phyloP scores from a whole-genome alignment of 2,888 invertebrate genomes.

The Enchytraeus crypticus region DNA sequence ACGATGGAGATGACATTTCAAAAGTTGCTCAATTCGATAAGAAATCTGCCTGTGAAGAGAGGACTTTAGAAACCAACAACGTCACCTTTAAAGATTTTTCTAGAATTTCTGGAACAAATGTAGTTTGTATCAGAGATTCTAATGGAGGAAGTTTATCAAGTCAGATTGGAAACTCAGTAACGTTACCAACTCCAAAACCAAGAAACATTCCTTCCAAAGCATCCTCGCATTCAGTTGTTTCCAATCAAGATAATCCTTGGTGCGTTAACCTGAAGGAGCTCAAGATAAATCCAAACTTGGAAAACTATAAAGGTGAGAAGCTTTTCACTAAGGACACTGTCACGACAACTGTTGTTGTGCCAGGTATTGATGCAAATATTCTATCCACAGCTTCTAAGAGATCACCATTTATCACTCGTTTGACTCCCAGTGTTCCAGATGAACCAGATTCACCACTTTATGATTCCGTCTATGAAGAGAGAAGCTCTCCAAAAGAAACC shows the following conservation, averaged over 20 bases:
- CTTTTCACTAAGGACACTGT: conserved; percentile 41
- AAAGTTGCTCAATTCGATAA: not conserved
- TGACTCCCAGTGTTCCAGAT: not conserved
- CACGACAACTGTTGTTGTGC: conserved; percentile 29
- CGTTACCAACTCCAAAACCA: not conserved
- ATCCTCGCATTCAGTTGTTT: not conserved
- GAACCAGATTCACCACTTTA: not conserved
- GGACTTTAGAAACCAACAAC: no score
- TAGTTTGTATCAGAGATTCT: no score
- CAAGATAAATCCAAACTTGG: conserved; percentile 8
- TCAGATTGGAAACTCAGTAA: no score
- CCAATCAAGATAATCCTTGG: not conserved
- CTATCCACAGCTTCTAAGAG: not conserved
- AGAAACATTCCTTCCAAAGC: no score
- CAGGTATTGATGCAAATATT: not conserved
- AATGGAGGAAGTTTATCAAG: no score
- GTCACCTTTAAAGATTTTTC: no score
- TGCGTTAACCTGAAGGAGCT: conserved; percentile 9
- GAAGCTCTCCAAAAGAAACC: not conserved
- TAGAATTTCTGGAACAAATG: no score
- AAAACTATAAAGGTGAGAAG: conserved; percentile 34
- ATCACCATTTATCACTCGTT: not conserved
- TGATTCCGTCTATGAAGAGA: not conserved
- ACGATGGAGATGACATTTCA: no score
- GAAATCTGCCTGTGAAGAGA: not conserved